phyloP scores from a whole-genome alignment of 2,113 vertebrate species.

The Ivindomyrus marchei region DNA sequence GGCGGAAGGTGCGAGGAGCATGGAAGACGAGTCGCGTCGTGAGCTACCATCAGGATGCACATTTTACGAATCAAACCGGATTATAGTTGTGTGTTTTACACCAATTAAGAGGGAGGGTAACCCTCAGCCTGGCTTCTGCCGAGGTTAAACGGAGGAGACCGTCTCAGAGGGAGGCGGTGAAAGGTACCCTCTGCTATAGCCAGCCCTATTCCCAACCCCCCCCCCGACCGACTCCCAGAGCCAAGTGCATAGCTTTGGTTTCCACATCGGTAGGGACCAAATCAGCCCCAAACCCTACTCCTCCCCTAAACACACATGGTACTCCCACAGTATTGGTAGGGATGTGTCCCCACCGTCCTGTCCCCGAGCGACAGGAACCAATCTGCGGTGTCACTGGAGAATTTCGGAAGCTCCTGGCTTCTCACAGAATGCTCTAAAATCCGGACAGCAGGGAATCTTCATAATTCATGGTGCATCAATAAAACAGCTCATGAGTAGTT shows the following conservation, averaged over 20 bases:
- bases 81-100: background rate
- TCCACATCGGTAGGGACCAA: background rate
- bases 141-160: background rate
- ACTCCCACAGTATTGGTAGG: background rate
- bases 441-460: background rate
- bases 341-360: background rate
- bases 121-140: background rate
- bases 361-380: background rate
- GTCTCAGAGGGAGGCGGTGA: background rate
- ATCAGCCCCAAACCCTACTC: background rate
- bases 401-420: background rate
- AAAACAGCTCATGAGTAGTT: background rate
- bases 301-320: background rate
- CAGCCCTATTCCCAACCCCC: background rate
- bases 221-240: background rate
- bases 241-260: background rate
- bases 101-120: background rate
- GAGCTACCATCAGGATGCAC: background rate
- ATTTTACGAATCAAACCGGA: background rate
- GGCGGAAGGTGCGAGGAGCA: background rate
- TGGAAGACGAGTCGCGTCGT: background rate
- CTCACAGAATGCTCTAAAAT: background rate
- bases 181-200: background rate
- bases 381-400: background rate
- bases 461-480: background rate